Base-by-base conservation (phyloP, 2,888 invertebrate genomes). In the Dolichopus griseipennis region DNA sequence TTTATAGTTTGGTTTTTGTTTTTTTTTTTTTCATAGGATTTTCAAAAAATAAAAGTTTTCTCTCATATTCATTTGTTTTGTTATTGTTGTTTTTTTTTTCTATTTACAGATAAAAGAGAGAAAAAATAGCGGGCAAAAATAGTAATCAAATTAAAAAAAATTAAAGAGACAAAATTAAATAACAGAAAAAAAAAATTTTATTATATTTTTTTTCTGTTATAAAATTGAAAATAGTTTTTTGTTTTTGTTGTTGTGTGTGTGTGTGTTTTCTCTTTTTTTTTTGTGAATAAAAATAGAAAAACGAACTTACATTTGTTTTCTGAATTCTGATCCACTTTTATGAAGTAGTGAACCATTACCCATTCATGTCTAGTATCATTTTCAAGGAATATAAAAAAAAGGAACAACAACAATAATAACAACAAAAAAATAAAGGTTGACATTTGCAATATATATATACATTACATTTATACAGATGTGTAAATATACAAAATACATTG, bases 351-450 rank as follows among this genome's bases (percentile, higher is more conserved):
- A 52, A 52, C 18, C 52, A 52, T 52, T 52, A 52, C 52, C 52
- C n/a, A n/a, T 52, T 52, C 18, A 52, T 52, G 52, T 52, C 52
- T 52, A 52, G 18, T 52, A 52, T 52, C 52, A 52, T 52, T 52
- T 37, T 8, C 34, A 37, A 37, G 37, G n/a, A n/a, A n/a, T n/a
- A n/a, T 37, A 37, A 8, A 37, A 37, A 37, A 37, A 37, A 34
- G n/a, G n/a, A n/a, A n/a, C n/a, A n/a, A n/a, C n/a, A n/a, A n/a
- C n/a, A n/a, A n/a, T n/a, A n/a, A n/a, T n/a, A n/a, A n/a, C 3
- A 27, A 27, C 2, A 37, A 37, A 18, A 52, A 12, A n/a, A 52
- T 18, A 18, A 52, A 52, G 52, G 52, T 52, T 52, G n/a, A 52
- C n/a, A 37, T 52, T n/a, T 52, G 2, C 41, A 41, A 12, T 41